Evolutionary conservation across 2,113 vertebrate genomes (phyloP), one percentile per base, ranked within the genome.

Genomic region (Onychostoma macrolepis): DNA sequence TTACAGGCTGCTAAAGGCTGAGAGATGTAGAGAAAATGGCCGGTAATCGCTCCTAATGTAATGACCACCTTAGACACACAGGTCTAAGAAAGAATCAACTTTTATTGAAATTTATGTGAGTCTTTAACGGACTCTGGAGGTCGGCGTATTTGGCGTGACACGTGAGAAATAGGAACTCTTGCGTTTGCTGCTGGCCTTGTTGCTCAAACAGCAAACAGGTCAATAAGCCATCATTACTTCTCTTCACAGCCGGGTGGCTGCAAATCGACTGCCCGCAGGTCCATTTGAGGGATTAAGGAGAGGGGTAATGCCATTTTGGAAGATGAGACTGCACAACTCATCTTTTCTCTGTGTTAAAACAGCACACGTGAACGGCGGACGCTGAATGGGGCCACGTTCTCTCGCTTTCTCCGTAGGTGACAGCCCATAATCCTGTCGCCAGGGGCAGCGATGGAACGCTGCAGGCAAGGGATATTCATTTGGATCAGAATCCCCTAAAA

Each of bases 151-250:
- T 24, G 30, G 83, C 53, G 77, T 71, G 86, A 87, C 69, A 77
- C 15, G 83, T 91, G 90, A 93, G 88, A 91, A 93, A 93, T 91
- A 94, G 94, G 93, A 95, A 92, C 90, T 91, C 87, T 92, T 89
- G 89, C 89, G 76, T 91, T 93, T 89, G 87, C 90, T 90, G 90
- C 92, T 92, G 92, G 94, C 93, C 94, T 93, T 88, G 38, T 93
- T 92, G 92, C 92, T 94, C 95, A 87, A 95, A 95, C 92, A 93
- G 93, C 92, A 93, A 93, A 93, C 94, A 95, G 96, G 96, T 97
- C 97, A 97, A 97, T 97, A 96, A 97, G 94, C 95, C 95, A 96
- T 97, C 96, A 96, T 96, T 97, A 96, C 93, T 96, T 94, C 89
- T 93, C 94, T 95, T 96, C 96, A 97, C 96, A 96, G 95, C 94